These are phyloP conservation scores for Bergia puertoricense DNA, from an alignment of 92 coral and sea anemone genomes.

Conservation along the genomic window DNA sequence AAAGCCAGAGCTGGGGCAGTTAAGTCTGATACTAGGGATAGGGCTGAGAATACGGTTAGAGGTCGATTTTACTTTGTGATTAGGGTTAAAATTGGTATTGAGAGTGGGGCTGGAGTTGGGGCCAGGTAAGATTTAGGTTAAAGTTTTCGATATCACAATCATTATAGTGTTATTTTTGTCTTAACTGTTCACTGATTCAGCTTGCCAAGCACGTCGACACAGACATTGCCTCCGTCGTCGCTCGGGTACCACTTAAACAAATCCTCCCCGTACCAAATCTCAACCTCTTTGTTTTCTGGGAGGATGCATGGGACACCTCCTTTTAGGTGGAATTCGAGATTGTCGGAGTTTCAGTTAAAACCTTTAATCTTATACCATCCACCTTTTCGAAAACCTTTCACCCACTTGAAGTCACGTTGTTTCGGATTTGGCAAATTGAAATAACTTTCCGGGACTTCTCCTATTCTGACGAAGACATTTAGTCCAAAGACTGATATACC, in stretches of 20 bases:
- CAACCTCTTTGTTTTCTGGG: neutral
- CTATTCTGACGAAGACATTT: neutral
- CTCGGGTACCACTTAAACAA: neutral
- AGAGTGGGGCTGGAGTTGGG: no score
- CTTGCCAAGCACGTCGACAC: neutral
- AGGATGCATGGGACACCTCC: neutral
- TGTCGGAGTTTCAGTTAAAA: neutral
- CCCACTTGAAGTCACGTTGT: neutral
- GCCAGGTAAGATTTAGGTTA: no score
- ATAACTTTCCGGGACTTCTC: neutral
- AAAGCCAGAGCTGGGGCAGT: no score
- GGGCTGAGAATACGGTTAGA: no score
- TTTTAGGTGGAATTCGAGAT: neutral
- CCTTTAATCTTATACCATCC: neutral
- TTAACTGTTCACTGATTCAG: neutral
- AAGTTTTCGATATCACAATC: no score
- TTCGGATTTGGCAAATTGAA: neutral
- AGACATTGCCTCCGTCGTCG: neutral
- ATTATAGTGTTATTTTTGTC: neutral
- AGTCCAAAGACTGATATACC: neutral
- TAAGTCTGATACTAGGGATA: no score
- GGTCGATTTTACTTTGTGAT: no score
- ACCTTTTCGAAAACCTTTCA: neutral
- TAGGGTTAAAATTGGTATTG: no score
- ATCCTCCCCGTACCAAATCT: constrained; percentile 3